A percentile compares a stretch with the other conserved stretches of the same genome.
Conservation (phyloP, 92 coral and sea anemone genomes). For the Blastomussa wellsi region DNA sequence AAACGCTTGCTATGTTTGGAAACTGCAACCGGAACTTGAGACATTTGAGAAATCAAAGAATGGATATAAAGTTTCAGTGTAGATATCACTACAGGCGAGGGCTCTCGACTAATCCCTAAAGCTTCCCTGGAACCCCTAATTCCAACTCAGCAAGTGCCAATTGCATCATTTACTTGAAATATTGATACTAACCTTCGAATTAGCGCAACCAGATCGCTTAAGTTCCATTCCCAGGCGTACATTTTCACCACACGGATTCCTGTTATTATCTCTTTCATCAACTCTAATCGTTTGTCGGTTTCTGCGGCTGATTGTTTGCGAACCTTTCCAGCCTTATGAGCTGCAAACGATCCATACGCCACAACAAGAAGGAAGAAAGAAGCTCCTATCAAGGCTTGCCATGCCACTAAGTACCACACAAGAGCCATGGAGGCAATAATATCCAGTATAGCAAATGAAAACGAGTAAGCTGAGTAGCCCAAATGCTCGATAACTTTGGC, state of each 20-base stretch:
- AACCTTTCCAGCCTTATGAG: conserved; percentile 3
- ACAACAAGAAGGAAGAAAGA: not conserved
- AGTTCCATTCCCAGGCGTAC: conserved; percentile 35
- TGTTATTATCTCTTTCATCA: conserved; percentile 7
- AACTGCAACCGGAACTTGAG: no score
- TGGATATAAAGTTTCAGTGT: no score
- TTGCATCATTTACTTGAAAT: no score
- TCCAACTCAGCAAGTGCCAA: no score
- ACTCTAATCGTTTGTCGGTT: conserved; percentile 5
- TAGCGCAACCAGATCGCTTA: conserved; percentile 11
- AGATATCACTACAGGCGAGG: no score
- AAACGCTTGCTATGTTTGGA: no score
- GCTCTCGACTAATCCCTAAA: no score
- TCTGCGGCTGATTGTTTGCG: not conserved
- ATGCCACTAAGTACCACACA: conserved; percentile 15
- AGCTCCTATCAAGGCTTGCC: conserved; percentile 12
- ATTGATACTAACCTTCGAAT: conserved; percentile 19
- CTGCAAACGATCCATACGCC: conserved; percentile 4
- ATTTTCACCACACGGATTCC: conserved; percentile 36
- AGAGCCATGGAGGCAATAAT: not conserved
- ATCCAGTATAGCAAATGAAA: not conserved
- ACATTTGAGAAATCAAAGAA: no score
- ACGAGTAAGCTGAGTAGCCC: not conserved
- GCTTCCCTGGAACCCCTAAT: no score
- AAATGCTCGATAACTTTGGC: not conserved